These are phyloP conservation scores for Coregonus sp. DNA, from an alignment of 2,797 vertebrate genomes.

Conservation along the genomic window DNA sequence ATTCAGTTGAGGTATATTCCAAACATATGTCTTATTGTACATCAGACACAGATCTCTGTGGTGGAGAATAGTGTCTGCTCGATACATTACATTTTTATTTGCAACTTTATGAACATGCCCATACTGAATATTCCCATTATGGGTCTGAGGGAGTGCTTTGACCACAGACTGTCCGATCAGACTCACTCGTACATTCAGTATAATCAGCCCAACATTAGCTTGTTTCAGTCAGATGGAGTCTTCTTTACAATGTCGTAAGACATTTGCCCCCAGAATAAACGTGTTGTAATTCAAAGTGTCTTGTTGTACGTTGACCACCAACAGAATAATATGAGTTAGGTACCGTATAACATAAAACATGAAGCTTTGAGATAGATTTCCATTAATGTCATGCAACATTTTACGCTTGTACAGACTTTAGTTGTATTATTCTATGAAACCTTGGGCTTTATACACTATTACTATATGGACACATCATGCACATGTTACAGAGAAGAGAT, in stretches of 20 bases:
- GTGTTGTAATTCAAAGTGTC: conserved; percentile 71
- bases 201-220: background rate
- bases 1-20: background rate
- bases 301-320: conserved; percentile 42
- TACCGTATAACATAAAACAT: conserved; percentile 74
- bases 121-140: conserved; percentile 1
- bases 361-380: conserved; percentile 57
- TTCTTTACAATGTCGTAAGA: conserved; percentile 56
- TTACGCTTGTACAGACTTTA: conserved; percentile 62
- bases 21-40: background rate
- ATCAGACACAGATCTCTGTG: background rate
- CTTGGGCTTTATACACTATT: conserved; percentile 71
- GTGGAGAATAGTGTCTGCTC: background rate
- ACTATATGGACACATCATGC: conserved; percentile 60
- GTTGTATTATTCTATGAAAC: conserved; percentile 70
- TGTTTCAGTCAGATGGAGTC: conserved; percentile 39
- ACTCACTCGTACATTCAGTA: background rate
- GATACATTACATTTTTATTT: background rate
- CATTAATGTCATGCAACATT: conserved; percentile 23
- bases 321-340: conserved; percentile 59
- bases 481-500: conserved; percentile 59
- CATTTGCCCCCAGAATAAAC: conserved; percentile 50
- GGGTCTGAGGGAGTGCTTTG: background rate
- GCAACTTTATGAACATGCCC: background rate
- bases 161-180: background rate